Percentiles rank a stretch among this genome's conserved stretches.
phyloP scores from a whole-genome alignment of 2,797 vertebrate species.

The Coranthus polyacanthus region DNA sequence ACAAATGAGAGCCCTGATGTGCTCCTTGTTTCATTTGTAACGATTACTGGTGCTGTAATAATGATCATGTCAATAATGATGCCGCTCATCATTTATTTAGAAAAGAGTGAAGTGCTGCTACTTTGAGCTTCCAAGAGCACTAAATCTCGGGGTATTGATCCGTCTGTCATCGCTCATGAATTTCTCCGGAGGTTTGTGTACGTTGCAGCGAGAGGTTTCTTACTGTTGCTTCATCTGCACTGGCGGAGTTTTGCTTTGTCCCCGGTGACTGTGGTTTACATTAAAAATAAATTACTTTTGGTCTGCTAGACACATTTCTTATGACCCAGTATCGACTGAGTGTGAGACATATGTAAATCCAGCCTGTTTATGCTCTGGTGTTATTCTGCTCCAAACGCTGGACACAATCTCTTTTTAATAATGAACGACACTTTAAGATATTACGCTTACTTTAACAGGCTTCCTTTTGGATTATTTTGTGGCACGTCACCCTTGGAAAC shows the following conservation, averaged over 20 bases:
- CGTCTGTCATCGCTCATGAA: neutral
- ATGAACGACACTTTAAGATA: too few species aligned
- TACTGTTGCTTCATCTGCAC: neutral
- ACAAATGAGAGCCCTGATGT: constrained; percentile 6
- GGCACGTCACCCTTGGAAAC: neutral
- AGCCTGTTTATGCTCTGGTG: too few species aligned
- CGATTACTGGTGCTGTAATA: constrained; percentile 38
- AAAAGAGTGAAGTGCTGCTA: constrained; percentile 24
- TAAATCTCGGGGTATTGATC: constrained; percentile 28
- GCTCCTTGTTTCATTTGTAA: constrained; percentile 20
- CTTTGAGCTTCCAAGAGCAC: constrained; percentile 9
- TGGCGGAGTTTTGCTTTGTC: neutral
- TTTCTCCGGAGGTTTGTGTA: constrained; percentile 13
- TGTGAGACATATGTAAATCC: neutral
- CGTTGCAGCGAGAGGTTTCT: neutral
- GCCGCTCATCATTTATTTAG: constrained; percentile 44
- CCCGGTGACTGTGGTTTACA: constrained; percentile 8
- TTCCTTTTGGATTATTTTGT: neutral
- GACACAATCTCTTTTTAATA: too few species aligned
- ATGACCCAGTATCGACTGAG: neutral
- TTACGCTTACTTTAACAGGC: neutral
- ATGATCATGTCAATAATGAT: constrained; percentile 40
- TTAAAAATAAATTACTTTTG: constrained; percentile 26
- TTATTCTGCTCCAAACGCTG: too few species aligned
- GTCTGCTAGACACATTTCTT: neutral